These are phyloP conservation scores for Ciconia boyciana DNA, from an alignment of 2,113 vertebrate genomes.

Conservation along the genomic window DNA sequence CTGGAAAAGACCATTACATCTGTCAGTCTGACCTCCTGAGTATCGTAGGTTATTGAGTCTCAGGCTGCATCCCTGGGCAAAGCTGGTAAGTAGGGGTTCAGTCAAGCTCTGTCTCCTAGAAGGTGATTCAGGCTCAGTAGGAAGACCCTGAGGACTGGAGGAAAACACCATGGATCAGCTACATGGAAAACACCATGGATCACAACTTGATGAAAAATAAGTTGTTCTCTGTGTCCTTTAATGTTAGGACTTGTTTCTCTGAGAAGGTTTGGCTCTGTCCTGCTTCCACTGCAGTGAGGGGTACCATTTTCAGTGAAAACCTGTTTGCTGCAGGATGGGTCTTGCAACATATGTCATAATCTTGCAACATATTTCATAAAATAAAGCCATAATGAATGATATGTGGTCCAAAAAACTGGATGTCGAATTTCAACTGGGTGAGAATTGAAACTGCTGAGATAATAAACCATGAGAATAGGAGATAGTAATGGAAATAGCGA, in stretches of 20 bases:
- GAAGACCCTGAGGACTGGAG: not conserved
- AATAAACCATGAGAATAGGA: slow-evolving; percentile 57
- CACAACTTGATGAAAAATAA: not conserved
- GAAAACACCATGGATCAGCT: not conserved
- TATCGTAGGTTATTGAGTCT: not conserved
- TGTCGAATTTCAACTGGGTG: slow-evolving; percentile 39
- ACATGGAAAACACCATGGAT: not conserved
- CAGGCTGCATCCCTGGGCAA: not conserved
- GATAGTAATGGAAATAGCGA: slow-evolving; percentile 63
- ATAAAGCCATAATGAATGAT: slow-evolving; percentile 40
- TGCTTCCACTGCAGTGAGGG: not conserved
- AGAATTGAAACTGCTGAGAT: slow-evolving; percentile 50
- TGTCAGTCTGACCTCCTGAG: not conserved
- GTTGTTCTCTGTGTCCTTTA: not conserved
- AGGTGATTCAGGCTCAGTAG: not conserved
- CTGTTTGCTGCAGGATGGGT: not conserved
- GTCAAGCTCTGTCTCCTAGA: not conserved
- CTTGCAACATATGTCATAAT: not conserved
- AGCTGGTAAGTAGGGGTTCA: not conserved
- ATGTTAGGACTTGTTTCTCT: not conserved
- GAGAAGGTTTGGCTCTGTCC: not conserved
- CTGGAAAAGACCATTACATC: not conserved
- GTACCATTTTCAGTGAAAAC: not conserved
- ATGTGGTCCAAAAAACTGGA: slow-evolving; percentile 47
- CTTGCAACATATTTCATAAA: slow-evolving; percentile 15